These are phyloP conservation scores for Neodiprion virginianus DNA, from an alignment of 1,140 invertebrate genomes.

Conservation along the genomic window DNA sequence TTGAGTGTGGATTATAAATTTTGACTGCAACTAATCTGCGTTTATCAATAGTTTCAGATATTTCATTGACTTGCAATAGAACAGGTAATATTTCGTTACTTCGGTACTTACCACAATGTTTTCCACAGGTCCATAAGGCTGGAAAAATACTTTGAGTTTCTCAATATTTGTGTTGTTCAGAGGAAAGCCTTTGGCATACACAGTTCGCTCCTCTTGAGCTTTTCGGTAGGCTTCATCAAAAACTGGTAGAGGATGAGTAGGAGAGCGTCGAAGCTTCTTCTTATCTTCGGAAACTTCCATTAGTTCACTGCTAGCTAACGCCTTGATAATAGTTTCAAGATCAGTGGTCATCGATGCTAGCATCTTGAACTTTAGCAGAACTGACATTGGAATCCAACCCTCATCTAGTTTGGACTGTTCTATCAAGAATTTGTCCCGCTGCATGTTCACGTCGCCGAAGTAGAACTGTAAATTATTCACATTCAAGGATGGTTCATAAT, in stretches of 20 bases:
- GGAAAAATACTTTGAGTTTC: conserved; percentile 78
- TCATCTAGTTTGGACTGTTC: conserved; percentile 81
- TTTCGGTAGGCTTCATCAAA: conserved; percentile 84
- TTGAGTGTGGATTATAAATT: conserved; percentile 17
- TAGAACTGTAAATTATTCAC: conserved; percentile 68
- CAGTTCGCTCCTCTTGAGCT: conserved; percentile 75
- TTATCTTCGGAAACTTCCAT: conserved; percentile 84
- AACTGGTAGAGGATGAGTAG: conserved; percentile 81
- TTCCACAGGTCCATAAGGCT: conserved; percentile 74
- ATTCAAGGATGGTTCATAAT: not conserved
- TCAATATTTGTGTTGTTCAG: conserved; percentile 70
- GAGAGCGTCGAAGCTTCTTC: conserved; percentile 81
- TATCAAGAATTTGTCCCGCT: conserved; percentile 87
- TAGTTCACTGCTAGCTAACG: conserved; percentile 80
- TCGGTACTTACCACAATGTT: conserved; percentile 72
- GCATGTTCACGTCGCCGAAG: conserved; percentile 88
- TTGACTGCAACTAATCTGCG: conserved; percentile 19
- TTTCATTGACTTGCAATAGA: conserved; percentile 4
- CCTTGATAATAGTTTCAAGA: conserved; percentile 72
- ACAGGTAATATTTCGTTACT: not conserved
- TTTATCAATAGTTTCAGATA: conserved; percentile 16
- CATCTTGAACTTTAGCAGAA: conserved; percentile 89
- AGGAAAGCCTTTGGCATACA: conserved; percentile 92
- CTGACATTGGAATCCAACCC: conserved; percentile 88
- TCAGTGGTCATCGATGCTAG: conserved; percentile 78